Evolutionary conservation across 2,113 vertebrate genomes (phyloP).

Genomic region (Telmatochromis brichardi): DNA sequence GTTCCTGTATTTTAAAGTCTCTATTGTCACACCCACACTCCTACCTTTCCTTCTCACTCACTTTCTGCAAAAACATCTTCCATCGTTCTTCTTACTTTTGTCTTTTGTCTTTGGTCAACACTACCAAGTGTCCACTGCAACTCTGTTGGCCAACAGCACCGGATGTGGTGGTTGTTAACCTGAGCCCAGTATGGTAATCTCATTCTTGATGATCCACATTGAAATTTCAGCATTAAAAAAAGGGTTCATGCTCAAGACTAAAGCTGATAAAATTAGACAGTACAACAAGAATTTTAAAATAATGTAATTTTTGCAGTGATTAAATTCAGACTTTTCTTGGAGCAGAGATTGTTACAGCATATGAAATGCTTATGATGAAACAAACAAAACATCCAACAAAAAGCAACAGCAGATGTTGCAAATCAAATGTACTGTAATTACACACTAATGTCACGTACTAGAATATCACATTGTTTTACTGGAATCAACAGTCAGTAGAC

Average conservation of each 20-base stretch:
- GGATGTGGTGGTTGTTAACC: neutral
- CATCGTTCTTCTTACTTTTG: neutral
- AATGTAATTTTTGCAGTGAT: neutral
- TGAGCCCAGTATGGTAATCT: neutral
- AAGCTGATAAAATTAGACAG: neutral
- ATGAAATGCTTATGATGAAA: neutral
- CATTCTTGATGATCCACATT: neutral
- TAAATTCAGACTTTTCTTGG: neutral
- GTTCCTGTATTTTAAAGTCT: neutral
- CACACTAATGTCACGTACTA: neutral
- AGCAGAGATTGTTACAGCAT: too few species aligned
- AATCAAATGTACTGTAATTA: neutral
- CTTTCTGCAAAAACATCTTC: neutral
- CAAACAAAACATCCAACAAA: neutral
- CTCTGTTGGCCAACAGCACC: neutral
- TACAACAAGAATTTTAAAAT: neutral
- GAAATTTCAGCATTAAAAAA: neutral
- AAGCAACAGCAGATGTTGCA: neutral
- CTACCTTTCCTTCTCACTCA: neutral
- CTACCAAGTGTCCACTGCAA: neutral
- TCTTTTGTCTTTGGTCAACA: neutral
- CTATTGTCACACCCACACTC: neutral
- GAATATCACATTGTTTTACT: neutral
- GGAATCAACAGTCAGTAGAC: neutral
- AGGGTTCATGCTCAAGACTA: fast-evolving